Base-by-base conservation (phyloP, 2,113 vertebrate genomes). In the Xiphophorus hellerii region DNA sequence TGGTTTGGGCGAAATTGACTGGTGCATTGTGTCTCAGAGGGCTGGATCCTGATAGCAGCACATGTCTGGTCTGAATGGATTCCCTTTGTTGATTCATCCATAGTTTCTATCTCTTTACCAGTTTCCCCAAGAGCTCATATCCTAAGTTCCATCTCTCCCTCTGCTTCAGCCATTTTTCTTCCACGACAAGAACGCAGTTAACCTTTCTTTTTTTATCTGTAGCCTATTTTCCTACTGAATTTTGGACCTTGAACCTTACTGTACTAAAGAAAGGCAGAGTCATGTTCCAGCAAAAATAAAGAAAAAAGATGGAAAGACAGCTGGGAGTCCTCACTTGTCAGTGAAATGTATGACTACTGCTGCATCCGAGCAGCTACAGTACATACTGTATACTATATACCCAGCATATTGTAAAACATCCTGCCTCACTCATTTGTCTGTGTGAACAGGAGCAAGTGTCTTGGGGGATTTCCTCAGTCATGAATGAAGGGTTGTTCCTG, bases 1-100 rank as follows among this genome's bases (percentile, higher is more conserved):
- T 78, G 78, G 72, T 74, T 72, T 74, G 71, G 67, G 73, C 61
- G 82, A 74, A 78, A 75, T 72, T 78, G 78, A 77, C 66, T 70
- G 76, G 31, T 77, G 80, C 80, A 85, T 90, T 91, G 90, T 89
- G 88, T 86, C 73, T 83, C 70, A 79, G 80, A 87, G 74, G 85
- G 88, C 84, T 83, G 80, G 71, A 83, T 86, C 84, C 79, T 31
- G 77, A 88, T 87, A 87, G 88, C 85, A 61, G 78, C 70, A 76
- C 74, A 31, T 77, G 82, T 85, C 73, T 83, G 83, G 67, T 80
- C 85, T 81, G 81, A 85, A 88, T 83, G 73, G 80, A 87, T 84
- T 87, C 80, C 80, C 74, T 89, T 87, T 90, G 82, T 87, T 84
- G 75, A 85, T 88, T 84, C 74, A 75, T 82, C 67, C 79, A 82